These are phyloP conservation scores for Rhyacichthys aspro DNA, from an alignment of 2,797 vertebrate genomes.

Conservation along the genomic window DNA sequence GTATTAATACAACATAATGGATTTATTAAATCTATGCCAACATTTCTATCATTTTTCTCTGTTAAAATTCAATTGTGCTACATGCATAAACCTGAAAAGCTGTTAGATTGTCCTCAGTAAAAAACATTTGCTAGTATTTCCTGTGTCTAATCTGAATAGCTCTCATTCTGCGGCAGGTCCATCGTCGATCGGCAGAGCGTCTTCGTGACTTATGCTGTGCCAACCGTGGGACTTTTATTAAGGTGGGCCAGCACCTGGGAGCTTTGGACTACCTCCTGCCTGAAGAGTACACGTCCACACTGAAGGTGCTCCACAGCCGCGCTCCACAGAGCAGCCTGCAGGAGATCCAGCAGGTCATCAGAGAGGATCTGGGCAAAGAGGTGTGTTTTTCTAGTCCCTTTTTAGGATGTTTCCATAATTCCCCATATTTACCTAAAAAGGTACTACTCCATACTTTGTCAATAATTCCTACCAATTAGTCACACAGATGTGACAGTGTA, in stretches of 20 bases:
- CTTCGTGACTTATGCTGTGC: constrained; percentile 92
- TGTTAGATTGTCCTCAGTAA: no score
- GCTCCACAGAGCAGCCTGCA: constrained; percentile 91
- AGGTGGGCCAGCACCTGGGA: constrained; percentile 96
- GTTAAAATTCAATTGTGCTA: no score
- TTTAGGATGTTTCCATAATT: no score
- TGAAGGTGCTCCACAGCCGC: constrained; percentile 92
- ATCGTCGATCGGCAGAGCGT: constrained; percentile 89
- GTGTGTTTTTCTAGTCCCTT: constrained; percentile 60
- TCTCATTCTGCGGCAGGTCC: constrained; percentile 78
- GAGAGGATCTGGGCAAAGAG: constrained; percentile 93
- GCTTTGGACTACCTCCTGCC: constrained; percentile 95
- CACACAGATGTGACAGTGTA: no score
- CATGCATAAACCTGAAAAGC: no score
- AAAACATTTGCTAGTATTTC: no score
- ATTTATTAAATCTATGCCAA: no score
- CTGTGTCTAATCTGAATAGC: background rate
- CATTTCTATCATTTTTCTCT: no score
- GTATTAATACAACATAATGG: no score
- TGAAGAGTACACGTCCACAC: constrained; percentile 92
- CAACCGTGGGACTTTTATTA: constrained; percentile 97
- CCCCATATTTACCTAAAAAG: no score
- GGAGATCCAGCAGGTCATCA: constrained; percentile 90
- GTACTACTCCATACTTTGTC: no score
- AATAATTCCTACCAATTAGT: no score